phyloP scores from a whole-genome alignment of 2,888 invertebrate species.

The Timandra comae region DNA sequence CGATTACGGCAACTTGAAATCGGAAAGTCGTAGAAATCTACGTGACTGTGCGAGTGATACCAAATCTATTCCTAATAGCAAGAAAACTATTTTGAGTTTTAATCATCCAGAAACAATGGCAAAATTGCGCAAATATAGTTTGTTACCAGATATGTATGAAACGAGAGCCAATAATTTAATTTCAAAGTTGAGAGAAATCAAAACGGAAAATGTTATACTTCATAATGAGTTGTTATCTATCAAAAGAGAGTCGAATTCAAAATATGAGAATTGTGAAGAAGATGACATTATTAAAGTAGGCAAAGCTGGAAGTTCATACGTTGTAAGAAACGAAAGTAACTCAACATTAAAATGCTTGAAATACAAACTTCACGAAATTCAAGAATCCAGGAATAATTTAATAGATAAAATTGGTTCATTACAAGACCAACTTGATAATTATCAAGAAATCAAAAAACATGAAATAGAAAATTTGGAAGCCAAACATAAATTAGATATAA shows the following conservation, averaged over 20 bases:
- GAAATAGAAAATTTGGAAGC: slow-evolving; percentile 50
- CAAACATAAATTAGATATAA: slow-evolving; percentile 47
- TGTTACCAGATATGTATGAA: slow-evolving; percentile 42
- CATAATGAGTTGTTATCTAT: slow-evolving; percentile 44
- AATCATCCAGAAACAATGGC: no score
- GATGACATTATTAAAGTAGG: slow-evolving; percentile 32
- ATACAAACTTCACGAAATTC: slow-evolving; percentile 43
- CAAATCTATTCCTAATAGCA: slow-evolving; percentile 4
- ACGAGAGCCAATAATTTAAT: slow-evolving; percentile 50
- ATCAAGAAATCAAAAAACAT: slow-evolving; percentile 40
- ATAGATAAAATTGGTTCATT: slow-evolving; percentile 39
- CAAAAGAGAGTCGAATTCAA: slow-evolving; percentile 35
- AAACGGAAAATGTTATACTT: slow-evolving; percentile 50
- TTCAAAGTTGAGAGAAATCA: slow-evolving; percentile 55
- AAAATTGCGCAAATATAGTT: no score
- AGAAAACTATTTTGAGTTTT: slow-evolving; percentile 27
- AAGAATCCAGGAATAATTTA: slow-evolving; percentile 40
- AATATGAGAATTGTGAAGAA: slow-evolving; percentile 20
- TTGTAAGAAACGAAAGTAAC: slow-evolving; percentile 32
- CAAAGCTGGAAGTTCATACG: slow-evolving; percentile 33
- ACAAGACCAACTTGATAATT: slow-evolving; percentile 43
- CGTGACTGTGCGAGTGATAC: slow-evolving; percentile 22
- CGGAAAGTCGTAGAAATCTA: slow-evolving; percentile 17
- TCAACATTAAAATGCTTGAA: slow-evolving; percentile 40
- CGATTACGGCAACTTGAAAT: no score